Base-by-base conservation (phyloP, 2,113 vertebrate genomes). In the Onychostruthus taczanowskii region DNA sequence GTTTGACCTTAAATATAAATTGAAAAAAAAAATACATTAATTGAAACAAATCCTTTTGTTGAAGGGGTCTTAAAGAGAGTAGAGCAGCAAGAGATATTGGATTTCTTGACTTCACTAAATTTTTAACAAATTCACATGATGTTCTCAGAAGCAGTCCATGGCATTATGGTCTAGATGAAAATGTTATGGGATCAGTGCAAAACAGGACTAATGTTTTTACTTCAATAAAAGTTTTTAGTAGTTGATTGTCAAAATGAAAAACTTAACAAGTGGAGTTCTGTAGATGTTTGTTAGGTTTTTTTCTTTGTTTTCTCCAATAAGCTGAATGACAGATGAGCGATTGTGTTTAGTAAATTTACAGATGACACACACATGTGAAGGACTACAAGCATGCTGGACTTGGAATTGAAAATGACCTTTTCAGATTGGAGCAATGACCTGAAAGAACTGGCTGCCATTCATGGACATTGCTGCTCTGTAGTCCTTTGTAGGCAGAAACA, bases 281-380 rank as follows among this genome's bases (percentile, higher is more conserved):
- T 7, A 58, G 30, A 24, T 2, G 0, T 50, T 44, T 41, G 9
- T 47, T 52, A 41, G 9, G 2, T 0, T 11, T 88, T 73, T 83
- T 49, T 10, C 7, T n/a, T 4, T 50, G 19, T 88, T 88, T 83
- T 84, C 26, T 74, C 12, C 31, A 33, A 2, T 46, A 69, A 84
- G 31, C 18, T 75, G n/a, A 66, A 43, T 53, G 30, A 30, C 1
- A 0, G 13, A n/a, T 53, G 27, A 44, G 22, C 0, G 0, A 49
- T n/a, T 39, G 18, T 23, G 5, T 79, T 53, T 33, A 46, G 33
- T 86, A 46, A 73, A 47, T 74, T 77, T 86, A 47, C 16, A 55
- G 23, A 70, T 74, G 3, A 43, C 79, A 16, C 8, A 6, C 4
- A 0, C 33, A 20, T 58, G 26, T 55, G 90, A 86, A 74, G 23